These are phyloP conservation scores for Phthorimaea operculella DNA, from an alignment of 1,140 invertebrate genomes.

Conservation along the genomic window DNA sequence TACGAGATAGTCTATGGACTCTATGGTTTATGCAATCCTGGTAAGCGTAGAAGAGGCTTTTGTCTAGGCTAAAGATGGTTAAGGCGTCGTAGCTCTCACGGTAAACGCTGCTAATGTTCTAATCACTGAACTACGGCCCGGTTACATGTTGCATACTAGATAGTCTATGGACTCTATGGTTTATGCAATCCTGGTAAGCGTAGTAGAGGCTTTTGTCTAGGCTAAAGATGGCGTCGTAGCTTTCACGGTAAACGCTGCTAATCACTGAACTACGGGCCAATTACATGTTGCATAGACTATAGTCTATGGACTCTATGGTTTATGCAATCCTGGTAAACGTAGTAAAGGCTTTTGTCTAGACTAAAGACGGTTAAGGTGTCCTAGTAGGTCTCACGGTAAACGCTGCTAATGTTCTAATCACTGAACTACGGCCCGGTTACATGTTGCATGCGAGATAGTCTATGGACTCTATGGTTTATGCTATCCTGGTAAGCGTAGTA, in stretches of 20 bases:
- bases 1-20: too few relatives aligned
- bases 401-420: conserved; percentile 39
- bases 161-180: conserved; percentile 1
- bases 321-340: too few relatives aligned
- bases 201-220: too few relatives aligned
- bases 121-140: conserved; percentile 33
- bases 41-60: too few relatives aligned
- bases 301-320: conserved; percentile 9
- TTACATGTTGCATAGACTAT: background rate
- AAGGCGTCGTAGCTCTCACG: conserved; percentile 53
- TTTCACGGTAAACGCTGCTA: conserved; percentile 51
- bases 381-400: conserved; percentile 55
- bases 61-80: too few relatives aligned
- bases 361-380: too few relatives aligned
- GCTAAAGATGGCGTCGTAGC: too few relatives aligned
- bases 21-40: too few relatives aligned
- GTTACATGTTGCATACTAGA: conserved; percentile 2
- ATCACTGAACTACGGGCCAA: conserved; percentile 30
- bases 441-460: background rate
- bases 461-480: conserved; percentile 7
- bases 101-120: conserved; percentile 34
- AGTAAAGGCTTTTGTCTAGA: too few relatives aligned
- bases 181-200: conserved; percentile 1
- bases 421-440: conserved; percentile 15
- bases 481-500: too few relatives aligned